These are phyloP conservation scores for Corythaixoides concolor DNA, from an alignment of 2,113 vertebrate species.

Conservation along the genomic window DNA sequence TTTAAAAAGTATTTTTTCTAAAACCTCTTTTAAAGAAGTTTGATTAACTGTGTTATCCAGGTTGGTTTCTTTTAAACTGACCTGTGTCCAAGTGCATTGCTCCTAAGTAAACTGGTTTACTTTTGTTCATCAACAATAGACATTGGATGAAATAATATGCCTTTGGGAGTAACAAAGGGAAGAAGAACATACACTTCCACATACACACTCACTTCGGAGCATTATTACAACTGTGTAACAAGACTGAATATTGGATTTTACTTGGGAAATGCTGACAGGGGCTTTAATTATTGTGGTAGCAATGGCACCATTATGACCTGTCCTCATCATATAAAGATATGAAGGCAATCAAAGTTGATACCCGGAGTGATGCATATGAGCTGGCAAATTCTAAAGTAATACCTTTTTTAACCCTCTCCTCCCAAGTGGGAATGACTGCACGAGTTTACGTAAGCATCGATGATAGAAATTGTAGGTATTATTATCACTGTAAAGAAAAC, in stretches of 20 bases:
- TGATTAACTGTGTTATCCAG: not conserved
- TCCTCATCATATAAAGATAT: not conserved
- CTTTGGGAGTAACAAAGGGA: not conserved
- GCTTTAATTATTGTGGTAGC: not conserved
- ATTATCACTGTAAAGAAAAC: slow-evolving; percentile 24
- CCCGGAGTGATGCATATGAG: not conserved
- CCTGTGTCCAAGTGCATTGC: not conserved
- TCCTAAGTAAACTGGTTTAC: not conserved
- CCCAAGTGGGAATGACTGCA: not conserved
- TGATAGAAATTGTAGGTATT: not conserved
- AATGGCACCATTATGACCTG: not conserved
- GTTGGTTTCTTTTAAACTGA: not conserved
- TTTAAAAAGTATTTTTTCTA: not conserved
- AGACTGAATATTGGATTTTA: not conserved
- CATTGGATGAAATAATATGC: not conserved
- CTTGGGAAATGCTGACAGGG: not conserved
- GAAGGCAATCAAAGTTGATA: not conserved
- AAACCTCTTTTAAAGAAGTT: not conserved
- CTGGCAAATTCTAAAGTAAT: not conserved
- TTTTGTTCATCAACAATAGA: not conserved
- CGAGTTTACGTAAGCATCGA: not conserved
- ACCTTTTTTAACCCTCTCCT: not conserved
- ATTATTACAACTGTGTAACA: not conserved
- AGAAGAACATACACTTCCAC: not conserved
- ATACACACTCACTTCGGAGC: not conserved